phyloP scores from a whole-genome alignment of 2,888 invertebrate genomes.

The Hemicrepidius hirtus region DNA sequence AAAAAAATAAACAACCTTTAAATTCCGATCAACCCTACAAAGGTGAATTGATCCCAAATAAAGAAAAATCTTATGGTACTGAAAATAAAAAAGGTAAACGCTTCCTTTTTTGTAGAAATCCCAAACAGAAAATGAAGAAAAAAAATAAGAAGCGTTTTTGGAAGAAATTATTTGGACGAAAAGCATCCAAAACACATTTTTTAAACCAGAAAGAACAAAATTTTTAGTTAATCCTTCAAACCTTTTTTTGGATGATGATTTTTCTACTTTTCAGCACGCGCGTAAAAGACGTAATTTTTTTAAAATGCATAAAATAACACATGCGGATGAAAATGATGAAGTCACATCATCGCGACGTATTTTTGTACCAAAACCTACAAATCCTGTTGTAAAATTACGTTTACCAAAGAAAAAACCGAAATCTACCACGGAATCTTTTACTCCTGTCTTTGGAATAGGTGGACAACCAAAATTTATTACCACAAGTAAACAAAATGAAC shows the following conservation, averaged over 20 bases:
- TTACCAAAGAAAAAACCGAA: background rate
- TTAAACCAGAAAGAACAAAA: slow-evolving; percentile 61
- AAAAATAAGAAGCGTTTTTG: slow-evolving; percentile 56
- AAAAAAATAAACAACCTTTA: no score
- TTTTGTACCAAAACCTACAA: slow-evolving; percentile 2
- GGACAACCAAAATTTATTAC: background rate
- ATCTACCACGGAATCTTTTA: background rate
- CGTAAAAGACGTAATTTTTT: background rate
- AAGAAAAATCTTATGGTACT: no score
- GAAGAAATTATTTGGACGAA: slow-evolving; percentile 57
- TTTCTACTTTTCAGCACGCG: background rate
- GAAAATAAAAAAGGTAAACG: slow-evolving; percentile 34
- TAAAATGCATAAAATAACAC: no score
- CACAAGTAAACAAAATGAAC: no score
- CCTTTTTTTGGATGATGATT: background rate
- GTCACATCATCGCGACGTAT: no score
- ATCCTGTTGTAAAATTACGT: background rate
- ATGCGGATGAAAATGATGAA: background rate
- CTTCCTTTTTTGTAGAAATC: slow-evolving; percentile 49
- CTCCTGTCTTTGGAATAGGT: background rate
- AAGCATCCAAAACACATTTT: slow-evolving; percentile 55
- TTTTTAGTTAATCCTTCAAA: slow-evolving; percentile 56
- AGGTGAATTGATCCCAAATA: background rate
- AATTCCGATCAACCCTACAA: no score
- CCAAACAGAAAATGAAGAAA: slow-evolving; percentile 48